A percentile compares a stretch with the other conserved stretches of the same genome.
phyloP scores from a whole-genome alignment of 2,797 vertebrate species.

The Lepus oiostolus region DNA sequence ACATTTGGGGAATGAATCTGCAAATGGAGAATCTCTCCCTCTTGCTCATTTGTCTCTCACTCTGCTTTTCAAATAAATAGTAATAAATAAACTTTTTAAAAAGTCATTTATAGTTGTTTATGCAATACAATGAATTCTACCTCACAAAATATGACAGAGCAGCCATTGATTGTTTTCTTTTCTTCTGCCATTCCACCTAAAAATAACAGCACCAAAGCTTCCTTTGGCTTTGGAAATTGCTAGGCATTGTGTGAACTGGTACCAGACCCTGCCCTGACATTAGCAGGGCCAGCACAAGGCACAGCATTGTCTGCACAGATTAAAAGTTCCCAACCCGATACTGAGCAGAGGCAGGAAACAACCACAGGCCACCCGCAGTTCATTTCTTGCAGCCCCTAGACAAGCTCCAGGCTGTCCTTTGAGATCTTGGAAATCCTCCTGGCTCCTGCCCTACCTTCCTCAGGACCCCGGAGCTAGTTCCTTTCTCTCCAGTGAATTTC shows the following conservation, averaged over 20 bases:
- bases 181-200: neutral
- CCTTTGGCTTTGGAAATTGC: neutral
- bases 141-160: conserved; percentile 21
- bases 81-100: no score
- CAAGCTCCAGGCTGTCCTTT: neutral
- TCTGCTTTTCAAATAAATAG: no score
- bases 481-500: conserved; percentile 33
- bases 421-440: neutral
- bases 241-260: neutral
- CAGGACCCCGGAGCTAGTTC: neutral
- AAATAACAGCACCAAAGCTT: neutral
- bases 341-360: neutral
- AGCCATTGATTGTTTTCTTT: neutral
- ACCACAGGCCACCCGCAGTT: neutral
- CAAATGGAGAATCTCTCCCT: no score
- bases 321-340: neutral
- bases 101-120: neutral
- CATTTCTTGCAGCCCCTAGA: neutral
- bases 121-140: conserved; percentile 31
- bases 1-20: no score
- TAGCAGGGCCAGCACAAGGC: neutral
- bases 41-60: no score
- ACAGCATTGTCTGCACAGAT: no score
- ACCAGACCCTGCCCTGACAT: neutral
- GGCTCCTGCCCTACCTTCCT: neutral